Evolutionary conservation across 2,113 vertebrate species (phyloP).

Genomic region (Talpa occidentalis): DNA sequence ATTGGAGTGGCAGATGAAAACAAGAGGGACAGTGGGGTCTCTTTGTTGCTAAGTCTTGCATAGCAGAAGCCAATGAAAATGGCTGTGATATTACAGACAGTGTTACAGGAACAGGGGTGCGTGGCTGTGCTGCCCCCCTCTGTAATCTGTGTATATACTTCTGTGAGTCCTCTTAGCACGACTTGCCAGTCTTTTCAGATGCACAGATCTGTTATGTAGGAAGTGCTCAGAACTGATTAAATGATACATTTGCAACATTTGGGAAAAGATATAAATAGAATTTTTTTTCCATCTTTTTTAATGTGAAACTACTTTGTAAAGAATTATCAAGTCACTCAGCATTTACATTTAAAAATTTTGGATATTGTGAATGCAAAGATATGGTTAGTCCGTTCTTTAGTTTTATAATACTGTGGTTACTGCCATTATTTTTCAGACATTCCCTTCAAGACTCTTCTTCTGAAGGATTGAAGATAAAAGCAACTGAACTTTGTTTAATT

Average conservation of each 20-base stretch:
- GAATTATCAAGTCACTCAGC: conserved; percentile 10
- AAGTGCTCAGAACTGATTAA: not conserved
- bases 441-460: not conserved
- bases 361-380: not conserved
- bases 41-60: not conserved
- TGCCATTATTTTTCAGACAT: conserved; percentile 19
- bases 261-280: not conserved
- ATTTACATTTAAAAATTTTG: conserved; percentile 5
- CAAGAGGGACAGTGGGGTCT: no score
- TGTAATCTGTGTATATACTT: not conserved
- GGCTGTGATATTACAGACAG: not conserved
- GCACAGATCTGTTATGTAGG: not conserved
- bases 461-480: conserved; percentile 46
- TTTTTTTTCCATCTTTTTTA: not conserved
- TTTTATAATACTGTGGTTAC: not conserved
- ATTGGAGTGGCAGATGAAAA: conserved; percentile 19
- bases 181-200: not conserved
- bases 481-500: conserved; percentile 54
- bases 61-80: not conserved
- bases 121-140: not conserved
- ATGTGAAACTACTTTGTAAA: conserved; percentile 36
- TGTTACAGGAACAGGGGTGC: not conserved
- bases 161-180: not conserved
- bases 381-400: not conserved
- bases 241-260: conserved; percentile 27